Conservation (phyloP, 2,113 vertebrate species). For the Aphelocoma coerulescens region DNA sequence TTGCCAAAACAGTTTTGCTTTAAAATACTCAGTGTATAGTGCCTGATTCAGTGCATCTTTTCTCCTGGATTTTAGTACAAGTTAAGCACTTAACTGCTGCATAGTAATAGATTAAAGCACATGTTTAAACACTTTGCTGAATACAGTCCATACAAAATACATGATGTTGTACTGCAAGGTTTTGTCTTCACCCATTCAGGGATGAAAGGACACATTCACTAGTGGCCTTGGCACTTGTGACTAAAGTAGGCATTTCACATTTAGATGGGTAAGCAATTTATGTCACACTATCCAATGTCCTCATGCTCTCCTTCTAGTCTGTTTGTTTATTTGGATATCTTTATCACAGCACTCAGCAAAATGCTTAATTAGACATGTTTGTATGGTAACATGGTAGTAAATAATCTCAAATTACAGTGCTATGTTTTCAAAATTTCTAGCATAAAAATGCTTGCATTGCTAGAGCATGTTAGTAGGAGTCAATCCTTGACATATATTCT, state of each 20-base stretch:
- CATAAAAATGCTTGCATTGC: neutral
- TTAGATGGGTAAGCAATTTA: neutral
- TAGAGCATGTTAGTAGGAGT: neutral
- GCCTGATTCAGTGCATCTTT: neutral
- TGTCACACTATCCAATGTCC: neutral
- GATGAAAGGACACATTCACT: neutral
- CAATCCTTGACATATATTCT: neutral
- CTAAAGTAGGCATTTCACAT: neutral
- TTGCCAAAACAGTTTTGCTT: neutral
- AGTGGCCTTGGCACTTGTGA: neutral
- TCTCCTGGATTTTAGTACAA: neutral
- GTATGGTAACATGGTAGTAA: neutral
- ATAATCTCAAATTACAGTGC: neutral
- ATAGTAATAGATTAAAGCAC: neutral
- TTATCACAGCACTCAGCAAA: neutral
- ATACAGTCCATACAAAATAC: neutral
- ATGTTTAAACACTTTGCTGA: neutral
- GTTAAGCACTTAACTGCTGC: neutral
- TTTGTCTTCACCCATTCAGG: neutral
- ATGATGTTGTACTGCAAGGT: neutral
- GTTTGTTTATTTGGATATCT: neutral
- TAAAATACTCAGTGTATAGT: neutral
- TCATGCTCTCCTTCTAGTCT: neutral
- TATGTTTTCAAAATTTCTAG: neutral
- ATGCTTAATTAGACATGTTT: neutral